phyloP scores from a whole-genome alignment of 1,140 invertebrate species.

The Lucilia cuprina region DNA sequence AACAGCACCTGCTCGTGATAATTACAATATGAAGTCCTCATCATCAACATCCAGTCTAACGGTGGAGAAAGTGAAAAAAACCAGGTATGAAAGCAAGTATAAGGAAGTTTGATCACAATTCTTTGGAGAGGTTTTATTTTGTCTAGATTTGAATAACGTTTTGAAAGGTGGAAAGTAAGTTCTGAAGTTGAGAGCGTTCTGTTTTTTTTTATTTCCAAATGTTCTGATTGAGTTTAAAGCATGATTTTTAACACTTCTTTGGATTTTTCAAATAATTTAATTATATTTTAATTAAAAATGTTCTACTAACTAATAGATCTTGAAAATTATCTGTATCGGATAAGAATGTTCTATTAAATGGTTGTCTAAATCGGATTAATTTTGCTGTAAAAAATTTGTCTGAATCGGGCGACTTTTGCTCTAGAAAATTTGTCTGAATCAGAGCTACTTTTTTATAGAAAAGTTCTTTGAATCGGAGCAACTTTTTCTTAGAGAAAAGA shows the following conservation, averaged over 20 bases:
- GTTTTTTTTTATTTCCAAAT: not conserved
- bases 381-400: no score
- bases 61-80: constrained; percentile 45
- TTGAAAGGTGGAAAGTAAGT: not conserved
- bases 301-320: not conserved
- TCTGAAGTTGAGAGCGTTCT: not conserved
- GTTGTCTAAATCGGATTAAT: no score
- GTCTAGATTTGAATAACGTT: not conserved
- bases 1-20: constrained; percentile 54
- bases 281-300: not conserved
- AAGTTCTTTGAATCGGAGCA: no score
- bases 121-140: not conserved
- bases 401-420: no score
- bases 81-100: constrained; percentile 45
- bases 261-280: not conserved
- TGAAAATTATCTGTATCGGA: no score
- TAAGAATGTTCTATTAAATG: not conserved
- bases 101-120: not conserved
- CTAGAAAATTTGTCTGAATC: no score
- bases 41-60: constrained; percentile 43
- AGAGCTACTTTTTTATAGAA: no score
- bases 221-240: not conserved
- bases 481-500: no score
- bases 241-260: not conserved
- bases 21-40: constrained; percentile 44